Conservation (phyloP, 2,113 vertebrate genomes). For the Eidolon helvum region DNA sequence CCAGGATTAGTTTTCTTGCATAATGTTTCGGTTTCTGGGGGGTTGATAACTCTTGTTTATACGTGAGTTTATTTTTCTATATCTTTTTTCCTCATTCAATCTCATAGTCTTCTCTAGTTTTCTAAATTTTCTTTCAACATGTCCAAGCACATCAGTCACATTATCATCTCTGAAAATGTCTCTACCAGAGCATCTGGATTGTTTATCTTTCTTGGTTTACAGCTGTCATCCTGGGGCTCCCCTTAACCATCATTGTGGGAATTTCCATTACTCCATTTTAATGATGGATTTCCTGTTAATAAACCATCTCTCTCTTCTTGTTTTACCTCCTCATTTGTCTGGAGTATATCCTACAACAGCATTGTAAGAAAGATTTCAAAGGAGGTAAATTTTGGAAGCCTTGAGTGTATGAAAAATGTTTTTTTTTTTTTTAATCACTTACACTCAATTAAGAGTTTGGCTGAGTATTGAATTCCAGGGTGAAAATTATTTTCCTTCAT, state of each 20-base stretch:
- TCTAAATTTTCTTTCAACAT: neutral
- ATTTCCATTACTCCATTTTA: neutral
- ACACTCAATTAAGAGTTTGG: neutral
- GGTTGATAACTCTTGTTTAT: neutral
- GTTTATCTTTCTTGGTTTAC: neutral
- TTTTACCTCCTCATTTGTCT: neutral
- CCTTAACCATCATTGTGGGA: neutral
- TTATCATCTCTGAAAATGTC: neutral
- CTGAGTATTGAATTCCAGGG: neutral
- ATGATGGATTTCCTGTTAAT: neutral
- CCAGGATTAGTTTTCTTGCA: neutral
- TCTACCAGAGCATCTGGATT: neutral
- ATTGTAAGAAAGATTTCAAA: neutral
- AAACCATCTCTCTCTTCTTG: neutral
- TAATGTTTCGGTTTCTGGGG: neutral
- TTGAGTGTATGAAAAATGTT: neutral
- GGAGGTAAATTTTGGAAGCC: neutral
- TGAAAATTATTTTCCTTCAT: neutral
- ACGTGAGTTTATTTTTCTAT: neutral
- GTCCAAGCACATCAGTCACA: neutral
- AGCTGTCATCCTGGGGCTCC: neutral
- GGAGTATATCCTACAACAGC: neutral
- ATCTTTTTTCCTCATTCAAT: neutral
- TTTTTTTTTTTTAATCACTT: neutral
- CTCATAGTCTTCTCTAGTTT: neutral